Evolutionary conservation across 1,140 invertebrate genomes (phyloP).

Genomic region (Pseudoatta argentina): DNA sequence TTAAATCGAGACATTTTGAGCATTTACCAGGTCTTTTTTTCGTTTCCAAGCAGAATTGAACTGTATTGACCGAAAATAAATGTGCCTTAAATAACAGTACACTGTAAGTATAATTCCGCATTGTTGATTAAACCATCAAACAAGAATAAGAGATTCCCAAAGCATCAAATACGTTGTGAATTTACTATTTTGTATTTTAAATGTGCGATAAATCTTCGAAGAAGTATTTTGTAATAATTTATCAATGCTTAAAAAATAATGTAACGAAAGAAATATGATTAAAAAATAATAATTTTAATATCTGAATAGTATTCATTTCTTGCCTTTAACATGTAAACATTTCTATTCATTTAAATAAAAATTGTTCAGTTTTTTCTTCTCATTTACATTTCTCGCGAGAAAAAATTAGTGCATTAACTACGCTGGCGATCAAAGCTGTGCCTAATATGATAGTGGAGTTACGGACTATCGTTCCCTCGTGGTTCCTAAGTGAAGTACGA

Average conservation of each 20-base stretch:
- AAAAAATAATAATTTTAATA: conserved; percentile 20
- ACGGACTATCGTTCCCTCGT: conserved; percentile 10
- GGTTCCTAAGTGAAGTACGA: conserved; percentile 39
- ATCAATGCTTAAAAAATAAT: neutral
- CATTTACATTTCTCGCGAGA: neutral
- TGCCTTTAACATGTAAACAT: neutral
- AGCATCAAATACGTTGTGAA: neutral
- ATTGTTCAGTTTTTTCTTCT: neutral
- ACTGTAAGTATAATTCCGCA: neutral
- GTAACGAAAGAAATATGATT: conserved; percentile 1
- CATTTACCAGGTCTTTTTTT: conserved; percentile 22
- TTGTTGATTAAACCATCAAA: neutral
- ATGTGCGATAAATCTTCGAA: neutral
- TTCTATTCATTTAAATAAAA: conserved; percentile 3
- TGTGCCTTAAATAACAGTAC: conserved; percentile 3
- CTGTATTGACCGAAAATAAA: neutral
- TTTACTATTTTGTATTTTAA: neutral
- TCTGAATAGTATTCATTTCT: neutral
- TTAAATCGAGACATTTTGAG: conserved; percentile 73
- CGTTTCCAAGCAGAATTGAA: conserved; percentile 42
- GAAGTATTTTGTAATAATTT: neutral
- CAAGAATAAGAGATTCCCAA: neutral
- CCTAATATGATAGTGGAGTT: conserved; percentile 37
- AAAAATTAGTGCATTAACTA: conserved; percentile 23
- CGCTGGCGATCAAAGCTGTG: conserved; percentile 6